phyloP scores from a whole-genome alignment of 2,797 vertebrate genomes.

The Danio albolineatus region DNA sequence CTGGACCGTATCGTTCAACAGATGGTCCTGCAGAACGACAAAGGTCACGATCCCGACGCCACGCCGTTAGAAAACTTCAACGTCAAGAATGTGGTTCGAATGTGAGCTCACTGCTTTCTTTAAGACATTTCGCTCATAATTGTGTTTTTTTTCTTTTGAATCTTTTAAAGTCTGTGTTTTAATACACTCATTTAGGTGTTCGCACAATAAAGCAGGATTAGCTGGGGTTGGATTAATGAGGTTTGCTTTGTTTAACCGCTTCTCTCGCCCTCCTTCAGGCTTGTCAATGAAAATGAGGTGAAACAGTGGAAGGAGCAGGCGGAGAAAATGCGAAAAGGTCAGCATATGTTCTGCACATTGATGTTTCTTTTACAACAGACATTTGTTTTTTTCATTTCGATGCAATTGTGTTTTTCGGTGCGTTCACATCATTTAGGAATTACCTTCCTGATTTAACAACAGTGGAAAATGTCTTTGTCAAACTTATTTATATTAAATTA shows the following conservation, averaged over 20 bases:
- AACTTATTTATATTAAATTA: neutral
- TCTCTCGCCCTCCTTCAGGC: slow-evolving; percentile 75
- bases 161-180: neutral
- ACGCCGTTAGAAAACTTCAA: slow-evolving; percentile 98
- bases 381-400: neutral
- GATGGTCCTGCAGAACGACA: slow-evolving; percentile 97
- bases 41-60: slow-evolving; percentile 95
- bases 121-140: neutral
- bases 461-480: neutral
- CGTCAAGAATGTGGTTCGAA: slow-evolving; percentile 97
- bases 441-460: too few relatives aligned
- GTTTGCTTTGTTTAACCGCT: slow-evolving; percentile 11
- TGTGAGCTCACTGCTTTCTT: slow-evolving; percentile 81
- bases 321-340: slow-evolving; percentile 99
- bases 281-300: slow-evolving; percentile 99
- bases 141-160: neutral
- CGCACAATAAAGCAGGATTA: slow-evolving; percentile 8
- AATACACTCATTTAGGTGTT: slow-evolving; percentile 15
- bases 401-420: neutral
- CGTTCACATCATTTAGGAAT: too few relatives aligned
- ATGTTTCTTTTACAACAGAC: neutral
- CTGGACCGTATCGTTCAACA: slow-evolving; percentile 97
- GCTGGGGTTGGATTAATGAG: neutral
- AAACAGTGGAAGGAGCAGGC: slow-evolving; percentile 99
- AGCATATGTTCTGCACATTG: slow-evolving; percentile 18